phyloP scores from a whole-genome alignment of 2,888 invertebrate species.

The Lasius fuliginosus region DNA sequence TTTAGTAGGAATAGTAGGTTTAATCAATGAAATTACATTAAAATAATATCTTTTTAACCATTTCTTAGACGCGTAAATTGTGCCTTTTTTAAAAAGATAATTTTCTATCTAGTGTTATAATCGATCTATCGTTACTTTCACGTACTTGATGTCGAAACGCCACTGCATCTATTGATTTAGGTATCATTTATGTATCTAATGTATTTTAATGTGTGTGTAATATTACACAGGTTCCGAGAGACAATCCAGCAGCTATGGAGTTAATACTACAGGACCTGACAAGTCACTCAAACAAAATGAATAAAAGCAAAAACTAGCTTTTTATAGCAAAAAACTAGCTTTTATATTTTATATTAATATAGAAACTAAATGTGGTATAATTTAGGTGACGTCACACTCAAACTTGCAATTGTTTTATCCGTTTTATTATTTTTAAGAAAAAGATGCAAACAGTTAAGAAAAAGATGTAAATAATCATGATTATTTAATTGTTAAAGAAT shows the following conservation, averaged over 20 bases:
- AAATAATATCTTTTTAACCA: no score
- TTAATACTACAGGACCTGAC: conserved; percentile 88
- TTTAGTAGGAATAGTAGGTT: no score
- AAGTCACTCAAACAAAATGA: neutral
- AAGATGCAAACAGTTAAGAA: neutral
- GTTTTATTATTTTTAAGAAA: neutral
- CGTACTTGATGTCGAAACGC: neutral
- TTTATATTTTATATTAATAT: neutral
- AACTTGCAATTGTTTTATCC: neutral
- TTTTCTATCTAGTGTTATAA: neutral
- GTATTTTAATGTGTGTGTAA: neutral
- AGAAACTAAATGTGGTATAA: neutral
- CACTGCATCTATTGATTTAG: neutral
- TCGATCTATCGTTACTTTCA: neutral
- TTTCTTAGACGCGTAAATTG: no score
- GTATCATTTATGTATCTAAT: neutral
- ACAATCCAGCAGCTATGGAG: conserved; percentile 91
- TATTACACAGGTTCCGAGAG: conserved; percentile 82
- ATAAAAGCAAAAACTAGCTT: neutral
- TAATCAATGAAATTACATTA: no score
- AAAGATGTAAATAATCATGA: neutral
- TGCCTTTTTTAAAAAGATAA: no score
- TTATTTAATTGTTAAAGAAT: neutral
- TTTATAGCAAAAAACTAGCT: neutral
- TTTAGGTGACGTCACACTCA: neutral